Evolutionary conservation across 2,797 vertebrate genomes (phyloP), one percentile per base, ranked within the genome.

Genomic region (Acanthurus leucopareius): DNA sequence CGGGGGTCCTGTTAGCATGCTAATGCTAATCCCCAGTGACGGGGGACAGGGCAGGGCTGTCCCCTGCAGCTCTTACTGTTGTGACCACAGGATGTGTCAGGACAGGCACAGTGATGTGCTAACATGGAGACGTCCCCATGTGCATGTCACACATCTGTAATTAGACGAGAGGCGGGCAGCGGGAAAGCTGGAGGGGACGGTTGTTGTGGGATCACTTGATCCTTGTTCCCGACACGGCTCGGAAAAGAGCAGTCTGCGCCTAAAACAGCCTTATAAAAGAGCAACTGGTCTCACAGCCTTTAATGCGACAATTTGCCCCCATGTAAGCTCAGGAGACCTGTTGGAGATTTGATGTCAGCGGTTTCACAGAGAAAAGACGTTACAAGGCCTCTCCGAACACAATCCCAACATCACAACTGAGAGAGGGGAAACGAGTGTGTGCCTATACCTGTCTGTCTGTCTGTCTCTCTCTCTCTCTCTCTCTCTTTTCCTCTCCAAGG

Each of bases 1-100:
- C 5, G 32, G 84, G 93, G 90, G 83, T 84, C 81, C 88, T 87
- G 91, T 93, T 94, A 93, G 88, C 92, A 93, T 93, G 91, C 90
- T 93, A 94, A 92, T 91, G 90, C 89, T 95, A 95, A 95, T 94
- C 88, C 83, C 86, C 83, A 70, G 89, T 95, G 94, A 95, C 93
- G 89, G 92, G 85, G 88, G 87, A 91, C 86, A 92, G 93, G 91
- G 89, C 88, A 89, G 52, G 79, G 79, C 90, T 89, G 92, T 93
- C 92, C 93, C 94, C 92, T 80, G 88, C 75, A 88, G 92, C 84
- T 65, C 44, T 79, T 42, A 71, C 84, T 84, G 85, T 79, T 80
- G 84, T 90, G 92, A 92, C 93, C 92, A 91, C 83, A 67, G 92
- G 91, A 92, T 90, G 90, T 93, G 92, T 93, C 89, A 91, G 89